phyloP scores from a whole-genome alignment of 2,888 invertebrate species.

The Chesias legatella region DNA sequence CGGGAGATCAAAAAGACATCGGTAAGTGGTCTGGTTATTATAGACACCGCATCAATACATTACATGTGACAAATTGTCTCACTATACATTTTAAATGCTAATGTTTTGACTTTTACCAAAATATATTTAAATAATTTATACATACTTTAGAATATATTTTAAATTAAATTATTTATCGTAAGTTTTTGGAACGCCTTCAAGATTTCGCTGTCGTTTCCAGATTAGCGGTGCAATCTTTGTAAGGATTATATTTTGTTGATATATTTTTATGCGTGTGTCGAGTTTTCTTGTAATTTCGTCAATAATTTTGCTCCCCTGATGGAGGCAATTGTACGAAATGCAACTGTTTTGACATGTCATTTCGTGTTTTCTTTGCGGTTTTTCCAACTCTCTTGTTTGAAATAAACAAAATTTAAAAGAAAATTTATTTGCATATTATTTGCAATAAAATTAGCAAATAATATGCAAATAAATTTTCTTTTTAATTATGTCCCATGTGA shows the following conservation, averaged over 20 bases:
- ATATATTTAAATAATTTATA: conserved; percentile 41
- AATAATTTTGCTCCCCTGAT: conserved; percentile 60
- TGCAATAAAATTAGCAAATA: too few species aligned
- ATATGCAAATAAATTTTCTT: conserved; percentile 3
- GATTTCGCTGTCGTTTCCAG: conserved; percentile 36
- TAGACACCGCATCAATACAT: conserved; percentile 33
- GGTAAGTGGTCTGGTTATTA: conserved; percentile 34
- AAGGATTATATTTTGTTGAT: conserved; percentile 39
- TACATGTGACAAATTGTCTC: conserved; percentile 44
- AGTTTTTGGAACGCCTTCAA: conserved; percentile 34
- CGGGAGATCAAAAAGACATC: conserved; percentile 36
- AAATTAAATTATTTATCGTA: conserved; percentile 39
- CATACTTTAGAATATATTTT: conserved; percentile 21
- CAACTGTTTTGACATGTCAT: conserved; percentile 58
- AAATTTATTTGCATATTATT: not conserved
- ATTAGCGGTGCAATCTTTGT: conserved; percentile 11
- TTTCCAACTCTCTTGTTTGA: too few species aligned
- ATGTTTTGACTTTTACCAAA: conserved; percentile 44
- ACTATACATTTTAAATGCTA: conserved; percentile 34
- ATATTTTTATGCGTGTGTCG: conserved; percentile 43
- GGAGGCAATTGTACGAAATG: conserved; percentile 57
- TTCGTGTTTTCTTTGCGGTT: conserved; percentile 41
- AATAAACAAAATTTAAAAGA: not conserved
- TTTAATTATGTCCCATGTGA: too few species aligned
- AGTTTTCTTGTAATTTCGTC: conserved; percentile 58